phyloP scores from a whole-genome alignment of 2,113 vertebrate species.

The Grammomys dolichurus region DNA sequence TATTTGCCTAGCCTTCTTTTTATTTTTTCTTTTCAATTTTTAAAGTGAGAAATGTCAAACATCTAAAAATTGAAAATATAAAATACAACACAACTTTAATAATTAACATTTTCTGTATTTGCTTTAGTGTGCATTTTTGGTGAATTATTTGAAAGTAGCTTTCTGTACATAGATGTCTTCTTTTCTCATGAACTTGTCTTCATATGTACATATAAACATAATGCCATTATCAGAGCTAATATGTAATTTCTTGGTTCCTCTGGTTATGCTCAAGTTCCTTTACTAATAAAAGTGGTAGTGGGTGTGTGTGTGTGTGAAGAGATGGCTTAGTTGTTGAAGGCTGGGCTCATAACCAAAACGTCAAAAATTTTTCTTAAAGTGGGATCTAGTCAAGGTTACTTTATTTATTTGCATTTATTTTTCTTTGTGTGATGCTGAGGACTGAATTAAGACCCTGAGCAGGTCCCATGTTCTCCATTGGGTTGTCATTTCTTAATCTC shows the following conservation, averaged over 20 bases:
- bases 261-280: background rate
- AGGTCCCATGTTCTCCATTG: background rate
- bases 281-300: background rate
- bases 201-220: background rate
- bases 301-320: background rate
- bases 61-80: too few species aligned
- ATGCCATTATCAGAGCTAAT: slow-evolving; percentile 2
- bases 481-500: slow-evolving; percentile 15
- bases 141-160: slow-evolving; percentile 35
- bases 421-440: background rate
- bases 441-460: background rate
- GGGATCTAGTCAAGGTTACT: background rate
- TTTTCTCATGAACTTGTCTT: background rate
- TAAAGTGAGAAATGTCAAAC: too few species aligned
- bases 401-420: background rate
- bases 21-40: too few species aligned
- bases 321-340: background rate
- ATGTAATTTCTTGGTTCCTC: background rate
- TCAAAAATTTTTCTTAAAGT: background rate
- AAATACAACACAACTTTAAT: too few species aligned
- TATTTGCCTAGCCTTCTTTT: too few species aligned
- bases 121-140: slow-evolving; percentile 14
- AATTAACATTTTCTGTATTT: background rate
- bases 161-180: background rate
- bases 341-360: background rate